These are phyloP conservation scores for Brachycybe producta DNA, from an alignment of 2,888 invertebrate species.

Conservation along the genomic window DNA sequence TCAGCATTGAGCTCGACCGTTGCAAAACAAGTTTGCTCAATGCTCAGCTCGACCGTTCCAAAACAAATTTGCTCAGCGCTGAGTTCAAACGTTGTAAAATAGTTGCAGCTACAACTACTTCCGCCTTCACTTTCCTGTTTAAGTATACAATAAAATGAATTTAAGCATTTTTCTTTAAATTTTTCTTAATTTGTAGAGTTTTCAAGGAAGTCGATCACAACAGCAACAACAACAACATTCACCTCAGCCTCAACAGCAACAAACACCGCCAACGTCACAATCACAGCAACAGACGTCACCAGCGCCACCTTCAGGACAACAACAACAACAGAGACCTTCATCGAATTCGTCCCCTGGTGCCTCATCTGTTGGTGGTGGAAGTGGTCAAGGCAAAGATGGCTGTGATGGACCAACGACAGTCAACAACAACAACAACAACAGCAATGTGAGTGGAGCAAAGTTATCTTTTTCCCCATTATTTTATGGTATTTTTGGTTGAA, in stretches of 20 bases:
- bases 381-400: constrained; percentile 18
- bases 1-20: too few species aligned
- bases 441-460: too few species aligned
- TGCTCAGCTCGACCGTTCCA: too few species aligned
- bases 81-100: too few species aligned
- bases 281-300: constrained; percentile 6
- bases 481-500: too few species aligned
- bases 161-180: background rate
- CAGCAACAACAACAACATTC: background rate
- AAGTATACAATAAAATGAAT: too few species aligned
- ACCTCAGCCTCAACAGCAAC: constrained; percentile 11
- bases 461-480: too few species aligned
- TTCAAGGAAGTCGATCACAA: constrained; percentile 1
- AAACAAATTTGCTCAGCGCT: too few species aligned
- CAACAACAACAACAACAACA: constrained; percentile 18
- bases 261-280: constrained; percentile 10
- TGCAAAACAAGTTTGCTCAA: too few species aligned
- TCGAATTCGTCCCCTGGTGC: constrained; percentile 10
- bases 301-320: constrained; percentile 12
- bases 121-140: too few species aligned
- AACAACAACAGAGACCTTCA: constrained; percentile 9
- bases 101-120: too few species aligned
- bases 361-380: too few species aligned
- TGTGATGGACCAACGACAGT: constrained; percentile 13
- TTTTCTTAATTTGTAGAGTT: constrained; percentile 9